Conservation (phyloP, 2,797 vertebrate species). For the Sebastes minor region DNA sequence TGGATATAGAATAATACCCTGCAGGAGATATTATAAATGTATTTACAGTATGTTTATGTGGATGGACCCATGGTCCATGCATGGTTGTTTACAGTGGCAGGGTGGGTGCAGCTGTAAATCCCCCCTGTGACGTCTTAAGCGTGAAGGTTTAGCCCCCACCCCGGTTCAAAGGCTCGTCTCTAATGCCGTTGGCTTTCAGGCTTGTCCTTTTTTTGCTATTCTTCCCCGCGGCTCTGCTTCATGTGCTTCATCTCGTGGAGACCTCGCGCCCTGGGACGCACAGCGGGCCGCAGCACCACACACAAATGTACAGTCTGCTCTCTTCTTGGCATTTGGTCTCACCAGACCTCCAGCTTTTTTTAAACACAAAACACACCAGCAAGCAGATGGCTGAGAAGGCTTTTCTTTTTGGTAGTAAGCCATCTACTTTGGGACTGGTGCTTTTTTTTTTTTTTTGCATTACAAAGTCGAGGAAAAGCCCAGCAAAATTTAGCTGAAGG, state of each 20-base stretch:
- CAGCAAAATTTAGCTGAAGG: neutral
- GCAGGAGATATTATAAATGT: conserved; percentile 15
- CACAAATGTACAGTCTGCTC: conserved; percentile 37
- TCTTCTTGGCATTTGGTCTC: conserved; percentile 57
- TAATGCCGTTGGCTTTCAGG: conserved; percentile 45
- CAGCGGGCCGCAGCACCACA: conserved; percentile 40
- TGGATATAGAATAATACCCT: neutral
- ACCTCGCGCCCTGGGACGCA: conserved; percentile 38
- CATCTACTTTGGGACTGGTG: conserved; percentile 35
- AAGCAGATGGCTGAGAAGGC: conserved; percentile 56
- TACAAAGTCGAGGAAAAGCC: conserved; percentile 7
- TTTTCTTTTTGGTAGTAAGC: conserved; percentile 50
- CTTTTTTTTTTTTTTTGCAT: conserved; percentile 35
- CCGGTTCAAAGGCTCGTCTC: conserved; percentile 72
- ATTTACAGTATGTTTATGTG: neutral
- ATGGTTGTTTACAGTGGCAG: conserved; percentile 40
- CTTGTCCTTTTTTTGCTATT: conserved; percentile 1
- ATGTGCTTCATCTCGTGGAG: conserved; percentile 39
- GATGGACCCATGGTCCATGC: conserved; percentile 20
- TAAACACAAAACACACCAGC: conserved; percentile 31
- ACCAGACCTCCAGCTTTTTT: conserved; percentile 30
- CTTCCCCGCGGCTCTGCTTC: conserved; percentile 31
- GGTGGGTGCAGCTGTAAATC: conserved; percentile 56
- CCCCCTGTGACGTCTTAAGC: conserved; percentile 56
- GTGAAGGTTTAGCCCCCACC: conserved; percentile 65